Base-by-base conservation (phyloP, 92 coral and sea anemone genomes). In the Pocillopora meandrina region DNA sequence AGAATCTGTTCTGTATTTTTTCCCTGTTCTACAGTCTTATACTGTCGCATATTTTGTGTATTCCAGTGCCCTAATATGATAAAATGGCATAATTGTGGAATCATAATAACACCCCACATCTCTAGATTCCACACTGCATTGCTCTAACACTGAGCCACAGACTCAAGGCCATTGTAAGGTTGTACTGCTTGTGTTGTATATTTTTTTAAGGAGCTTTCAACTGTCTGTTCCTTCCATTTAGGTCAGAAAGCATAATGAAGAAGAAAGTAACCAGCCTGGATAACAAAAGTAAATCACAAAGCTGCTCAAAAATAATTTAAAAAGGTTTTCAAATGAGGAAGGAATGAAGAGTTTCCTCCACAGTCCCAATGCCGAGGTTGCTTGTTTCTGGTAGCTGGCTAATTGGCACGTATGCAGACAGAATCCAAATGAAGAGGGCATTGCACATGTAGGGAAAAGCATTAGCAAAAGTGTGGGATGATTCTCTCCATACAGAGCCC, bases 241-340 rank as follows among this genome's bases (percentile, higher is more conserved):
- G 93, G 93, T 90, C 15, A 90, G 64, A 21, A 90, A 81, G 70
- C 85, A 90, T 73, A 77, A 87, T 23, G 84, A 86, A 57, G 88
- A 86, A 65, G 88, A 90, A 33, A 82, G 80, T 8, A 72, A 42
- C 64, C 73, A 80, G 10, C 86, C 80, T 61, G 86, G 86, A 23
- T 83, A 83, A 83, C 13, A 12, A 2, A 20, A 52, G 4, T 12
- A 73, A 63, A 9, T 42, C 71, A 49, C 68, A 31, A 14, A 73
- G 35, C 42, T 17, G 35, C 52, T 42, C 5, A 42, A 42, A 42
- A 42, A 42, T 42, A 42, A 58, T 15, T 72, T 23, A 72, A 73
- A 73, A 10, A 72, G 61, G 57, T 56, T 49, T 60, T 31, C 23
- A 64, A 35, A 74, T 1, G 42, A 33, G 64, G 56, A 56, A 19